Evolutionary conservation across 2,888 invertebrate species (phyloP).

Genomic region (Drosophila formosana): DNA sequence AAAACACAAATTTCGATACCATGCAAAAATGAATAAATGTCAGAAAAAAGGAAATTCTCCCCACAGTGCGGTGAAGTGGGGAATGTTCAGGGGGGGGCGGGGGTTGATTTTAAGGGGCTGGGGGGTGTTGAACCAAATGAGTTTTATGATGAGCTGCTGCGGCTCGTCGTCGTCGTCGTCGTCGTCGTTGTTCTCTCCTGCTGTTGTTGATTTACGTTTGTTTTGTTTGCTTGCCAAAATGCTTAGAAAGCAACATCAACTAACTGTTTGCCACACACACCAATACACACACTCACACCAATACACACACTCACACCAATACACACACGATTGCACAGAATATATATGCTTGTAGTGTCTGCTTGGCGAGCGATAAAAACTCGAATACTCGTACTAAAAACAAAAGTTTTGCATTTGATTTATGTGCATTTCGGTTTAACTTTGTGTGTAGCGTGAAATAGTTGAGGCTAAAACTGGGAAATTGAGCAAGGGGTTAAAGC

Average conservation of each 20-base stretch:
- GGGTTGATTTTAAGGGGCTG: not conserved
- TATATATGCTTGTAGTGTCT: conserved; percentile 47
- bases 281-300: not conserved
- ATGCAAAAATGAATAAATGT: too few species aligned
- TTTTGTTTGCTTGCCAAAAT: conserved; percentile 73
- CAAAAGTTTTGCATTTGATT: conserved; percentile 76
- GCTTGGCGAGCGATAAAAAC: conserved; percentile 67
- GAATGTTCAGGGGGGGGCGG: not conserved
- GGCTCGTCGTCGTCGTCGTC: conserved; percentile 45
- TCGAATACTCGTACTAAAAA: conserved; percentile 61
- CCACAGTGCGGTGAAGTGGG: not conserved
- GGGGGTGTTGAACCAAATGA: conserved; percentile 66
- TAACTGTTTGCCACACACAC: conserved; percentile 50
- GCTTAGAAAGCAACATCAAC: conserved; percentile 76
- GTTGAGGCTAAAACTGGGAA: conserved; percentile 48
- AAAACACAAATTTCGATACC: too few species aligned
- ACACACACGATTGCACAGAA: conserved; percentile 31
- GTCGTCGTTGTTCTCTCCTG: conserved; percentile 34
- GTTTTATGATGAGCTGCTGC: conserved; percentile 78
- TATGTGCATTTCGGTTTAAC: conserved; percentile 75
- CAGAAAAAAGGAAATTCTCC: too few species aligned
- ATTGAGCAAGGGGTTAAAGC: not conserved
- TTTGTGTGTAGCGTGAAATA: conserved; percentile 74
- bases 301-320: not conserved
- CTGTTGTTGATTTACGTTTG: conserved; percentile 78